These are phyloP conservation scores for Chrysogorgia sp. DNA, from an alignment of 92 coral and sea anemone genomes.

Conservation along the genomic window DNA sequence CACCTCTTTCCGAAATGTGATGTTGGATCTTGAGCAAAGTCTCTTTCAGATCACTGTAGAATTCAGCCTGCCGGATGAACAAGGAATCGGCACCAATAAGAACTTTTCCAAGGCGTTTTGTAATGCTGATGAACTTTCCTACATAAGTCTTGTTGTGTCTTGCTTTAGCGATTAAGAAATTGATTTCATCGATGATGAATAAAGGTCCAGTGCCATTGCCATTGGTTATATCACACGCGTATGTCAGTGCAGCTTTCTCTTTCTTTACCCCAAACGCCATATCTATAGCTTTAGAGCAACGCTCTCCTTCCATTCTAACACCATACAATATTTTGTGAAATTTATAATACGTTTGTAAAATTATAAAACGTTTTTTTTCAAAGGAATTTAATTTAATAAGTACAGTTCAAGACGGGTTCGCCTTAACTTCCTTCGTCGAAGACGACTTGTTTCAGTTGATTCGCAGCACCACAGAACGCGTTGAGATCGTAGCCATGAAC, in stretches of 20 bases:
- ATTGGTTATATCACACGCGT: constrained; percentile 11
- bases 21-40: constrained; percentile 77
- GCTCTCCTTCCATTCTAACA: constrained; percentile 34
- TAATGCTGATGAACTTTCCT: constrained; percentile 72
- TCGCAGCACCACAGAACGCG: constrained; percentile 65
- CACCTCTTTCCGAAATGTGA: constrained; percentile 69
- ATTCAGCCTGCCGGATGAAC: constrained; percentile 88
- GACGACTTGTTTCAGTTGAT: constrained; percentile 68
- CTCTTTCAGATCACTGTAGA: constrained; percentile 88
- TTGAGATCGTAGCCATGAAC: constrained; percentile 40
- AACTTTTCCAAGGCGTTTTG: constrained; percentile 84
- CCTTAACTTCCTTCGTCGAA: constrained; percentile 95
- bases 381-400: background rate
- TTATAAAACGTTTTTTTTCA: constrained; percentile 1
- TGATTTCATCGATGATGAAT: constrained; percentile 76
- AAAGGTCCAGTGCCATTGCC: constrained; percentile 46
- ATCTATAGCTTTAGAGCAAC: background rate
- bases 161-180: constrained; percentile 86
- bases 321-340: background rate
- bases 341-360: background rate
- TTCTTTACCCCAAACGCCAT: constrained; percentile 22
- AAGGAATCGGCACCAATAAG: constrained; percentile 84
- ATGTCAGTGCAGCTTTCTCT: constrained; percentile 22
- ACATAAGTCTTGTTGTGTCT: constrained; percentile 87
- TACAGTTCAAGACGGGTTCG: background rate